phyloP scores from a whole-genome alignment of 2,113 vertebrate genomes.

The Myiagra hebetior region DNA sequence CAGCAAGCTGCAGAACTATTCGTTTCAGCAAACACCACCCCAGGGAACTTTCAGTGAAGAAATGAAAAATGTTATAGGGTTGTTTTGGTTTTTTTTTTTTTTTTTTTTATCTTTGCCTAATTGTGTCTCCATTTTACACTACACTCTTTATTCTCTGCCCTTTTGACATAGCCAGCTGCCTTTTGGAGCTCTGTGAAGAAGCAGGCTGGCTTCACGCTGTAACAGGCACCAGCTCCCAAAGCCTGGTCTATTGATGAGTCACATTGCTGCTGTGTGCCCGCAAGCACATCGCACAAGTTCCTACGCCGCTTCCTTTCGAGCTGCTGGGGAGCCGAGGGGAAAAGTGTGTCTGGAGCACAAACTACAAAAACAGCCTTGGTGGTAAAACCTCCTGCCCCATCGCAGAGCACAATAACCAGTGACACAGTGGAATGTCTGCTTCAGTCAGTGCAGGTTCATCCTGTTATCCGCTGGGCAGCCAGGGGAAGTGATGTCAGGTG shows the following conservation, averaged over 20 bases:
- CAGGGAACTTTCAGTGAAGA: conserved; percentile 17
- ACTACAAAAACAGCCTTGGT: background rate
- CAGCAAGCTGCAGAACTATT: conserved; percentile 7
- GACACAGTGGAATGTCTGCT: conserved; percentile 48
- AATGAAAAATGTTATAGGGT: conserved; percentile 43
- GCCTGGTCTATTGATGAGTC: conserved; percentile 65
- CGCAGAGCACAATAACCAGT: background rate
- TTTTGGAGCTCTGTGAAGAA: conserved; percentile 66
- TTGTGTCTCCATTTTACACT: conserved; percentile 72
- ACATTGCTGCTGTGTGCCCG: conserved; percentile 60
- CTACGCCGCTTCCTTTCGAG: background rate
- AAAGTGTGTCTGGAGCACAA: background rate
- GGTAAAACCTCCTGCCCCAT: background rate
- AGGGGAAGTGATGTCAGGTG: conserved; percentile 40
- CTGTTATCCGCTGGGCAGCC: conserved; percentile 37
- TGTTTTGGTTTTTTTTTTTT: background rate
- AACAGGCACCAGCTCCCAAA: conserved; percentile 78
- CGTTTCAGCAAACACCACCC: conserved; percentile 16
- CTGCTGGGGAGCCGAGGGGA: background rate
- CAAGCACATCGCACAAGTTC: background rate
- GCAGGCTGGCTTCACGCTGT: conserved; percentile 74
- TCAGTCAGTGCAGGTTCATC: conserved; percentile 51
- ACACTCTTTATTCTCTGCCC: conserved; percentile 77
- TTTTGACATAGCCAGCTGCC: conserved; percentile 79
- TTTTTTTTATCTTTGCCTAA: conserved; percentile 61